Conservation (phyloP, 1,140 invertebrate genomes). For the Cyclina sinensis region DNA sequence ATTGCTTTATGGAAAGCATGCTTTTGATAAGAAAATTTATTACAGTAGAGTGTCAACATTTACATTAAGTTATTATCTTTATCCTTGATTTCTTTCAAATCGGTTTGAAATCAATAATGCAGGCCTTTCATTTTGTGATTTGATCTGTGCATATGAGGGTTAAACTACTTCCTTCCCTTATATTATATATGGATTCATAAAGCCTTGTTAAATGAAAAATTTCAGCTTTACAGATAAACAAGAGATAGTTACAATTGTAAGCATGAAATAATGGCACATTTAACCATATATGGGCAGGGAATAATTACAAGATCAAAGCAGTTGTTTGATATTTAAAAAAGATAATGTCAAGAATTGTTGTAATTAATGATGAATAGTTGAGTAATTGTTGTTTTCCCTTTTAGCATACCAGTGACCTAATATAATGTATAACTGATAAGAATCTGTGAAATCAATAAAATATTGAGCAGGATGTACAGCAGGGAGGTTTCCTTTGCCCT, state of each 20-base stretch:
- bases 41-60: not conserved
- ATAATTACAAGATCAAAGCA: conserved; percentile 33
- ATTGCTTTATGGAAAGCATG: too few relatives aligned
- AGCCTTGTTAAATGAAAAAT: conserved; percentile 16
- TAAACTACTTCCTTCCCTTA: conserved; percentile 1
- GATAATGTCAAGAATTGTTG: conserved; percentile 26
- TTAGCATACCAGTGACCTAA: conserved; percentile 7
- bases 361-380: conserved; percentile 24
- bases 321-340: not conserved
- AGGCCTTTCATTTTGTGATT: not conserved
- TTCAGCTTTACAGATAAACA: conserved; percentile 21
- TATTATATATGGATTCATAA: not conserved
- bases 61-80: not conserved
- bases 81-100: conserved; percentile 25
- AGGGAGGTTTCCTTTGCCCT: not conserved
- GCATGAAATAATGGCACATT: conserved; percentile 10
- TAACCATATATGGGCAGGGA: conserved; percentile 17
- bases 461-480: conserved; percentile 1
- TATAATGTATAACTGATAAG: not conserved
- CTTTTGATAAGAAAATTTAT: too few relatives aligned
- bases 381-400: not conserved
- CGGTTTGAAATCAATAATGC: not conserved
- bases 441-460: conserved; percentile 23
- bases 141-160: not conserved
- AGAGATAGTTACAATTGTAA: not conserved